These are phyloP conservation scores for Synanthedon andrenaeformis DNA, from an alignment of 2,888 invertebrate species.

Conservation along the genomic window DNA sequence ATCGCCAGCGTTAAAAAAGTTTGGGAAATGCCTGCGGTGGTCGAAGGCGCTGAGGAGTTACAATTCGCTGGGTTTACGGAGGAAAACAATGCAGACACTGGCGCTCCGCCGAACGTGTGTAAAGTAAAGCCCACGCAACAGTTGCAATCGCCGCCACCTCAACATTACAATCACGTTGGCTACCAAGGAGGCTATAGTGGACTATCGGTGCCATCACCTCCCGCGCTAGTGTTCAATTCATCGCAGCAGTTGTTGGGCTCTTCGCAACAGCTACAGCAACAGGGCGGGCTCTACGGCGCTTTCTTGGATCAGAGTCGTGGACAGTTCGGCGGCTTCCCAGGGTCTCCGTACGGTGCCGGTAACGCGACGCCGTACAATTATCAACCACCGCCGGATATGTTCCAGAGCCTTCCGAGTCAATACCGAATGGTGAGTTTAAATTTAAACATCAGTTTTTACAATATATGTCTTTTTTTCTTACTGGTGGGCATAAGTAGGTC, in stretches of 20 bases:
- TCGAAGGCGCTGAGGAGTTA: slow-evolving; percentile 68
- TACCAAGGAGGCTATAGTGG: slow-evolving; percentile 83
- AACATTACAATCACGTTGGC: slow-evolving; percentile 75
- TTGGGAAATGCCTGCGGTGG: slow-evolving; percentile 84
- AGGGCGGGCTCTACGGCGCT: slow-evolving; percentile 84
- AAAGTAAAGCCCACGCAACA: slow-evolving; percentile 90
- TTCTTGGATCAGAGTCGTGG: slow-evolving; percentile 84
- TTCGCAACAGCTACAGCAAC: slow-evolving; percentile 74
- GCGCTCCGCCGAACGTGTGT: slow-evolving; percentile 78
- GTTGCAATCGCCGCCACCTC: slow-evolving; percentile 77
- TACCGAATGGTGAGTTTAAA: slow-evolving; percentile 51
- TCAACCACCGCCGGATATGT: slow-evolving; percentile 75
- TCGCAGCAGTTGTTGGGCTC: slow-evolving; percentile 72
- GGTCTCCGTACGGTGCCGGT: slow-evolving; percentile 75
- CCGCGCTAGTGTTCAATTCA: slow-evolving; percentile 85
- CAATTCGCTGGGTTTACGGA: slow-evolving; percentile 52
- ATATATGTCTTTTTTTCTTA: not conserved
- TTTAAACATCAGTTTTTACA: not conserved
- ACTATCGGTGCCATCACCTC: slow-evolving; percentile 88
- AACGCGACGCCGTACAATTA: slow-evolving; percentile 81
- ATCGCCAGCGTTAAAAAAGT: slow-evolving; percentile 94
- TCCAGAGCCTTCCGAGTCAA: slow-evolving; percentile 59
- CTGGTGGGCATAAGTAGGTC: too few species aligned
- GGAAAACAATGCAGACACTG: slow-evolving; percentile 54
- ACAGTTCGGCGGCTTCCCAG: slow-evolving; percentile 84